These are phyloP conservation scores for Capromys pilorides DNA, from an alignment of 2,797 vertebrate species.

Conservation along the genomic window DNA sequence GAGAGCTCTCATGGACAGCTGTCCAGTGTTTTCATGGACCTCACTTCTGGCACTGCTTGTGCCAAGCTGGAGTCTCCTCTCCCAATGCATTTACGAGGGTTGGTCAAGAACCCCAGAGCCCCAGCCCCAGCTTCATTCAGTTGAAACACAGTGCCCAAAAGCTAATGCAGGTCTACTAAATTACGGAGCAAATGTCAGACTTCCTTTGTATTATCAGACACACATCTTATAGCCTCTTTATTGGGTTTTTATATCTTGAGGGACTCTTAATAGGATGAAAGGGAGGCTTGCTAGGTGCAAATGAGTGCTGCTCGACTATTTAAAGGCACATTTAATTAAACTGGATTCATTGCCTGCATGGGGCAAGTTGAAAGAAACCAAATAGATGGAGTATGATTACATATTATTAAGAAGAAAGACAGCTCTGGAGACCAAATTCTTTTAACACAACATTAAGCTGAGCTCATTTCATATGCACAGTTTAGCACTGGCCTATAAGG, in stretches of 20 bases:
- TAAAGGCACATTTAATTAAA: constrained; percentile 90
- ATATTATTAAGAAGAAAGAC: constrained; percentile 89
- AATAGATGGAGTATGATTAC: constrained; percentile 87
- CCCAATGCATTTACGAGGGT: constrained; percentile 74
- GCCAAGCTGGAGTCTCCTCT: constrained; percentile 62
- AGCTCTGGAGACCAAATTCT: constrained; percentile 89
- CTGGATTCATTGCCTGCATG: constrained; percentile 85
- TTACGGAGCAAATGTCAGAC: constrained; percentile 84
- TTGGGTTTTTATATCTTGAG: constrained; percentile 85
- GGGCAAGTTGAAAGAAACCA: constrained; percentile 85
- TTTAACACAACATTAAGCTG: constrained; percentile 92
- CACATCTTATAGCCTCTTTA: constrained; percentile 84
- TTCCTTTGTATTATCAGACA: constrained; percentile 84
- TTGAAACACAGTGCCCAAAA: constrained; percentile 61
- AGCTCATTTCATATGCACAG: constrained; percentile 92
- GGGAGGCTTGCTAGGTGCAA: constrained; percentile 85
- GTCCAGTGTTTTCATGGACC: neutral
- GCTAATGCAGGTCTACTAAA: constrained; percentile 81
- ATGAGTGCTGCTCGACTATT: constrained; percentile 85
- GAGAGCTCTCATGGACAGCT: neutral
- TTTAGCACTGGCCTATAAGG: constrained; percentile 89
- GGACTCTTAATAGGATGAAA: constrained; percentile 78
- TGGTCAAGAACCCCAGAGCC: constrained; percentile 70
- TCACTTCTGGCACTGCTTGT: neutral
- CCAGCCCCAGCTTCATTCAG: neutral